Evolutionary conservation across 2,113 vertebrate genomes (phyloP).

Genomic region (Cinclus mexicanus): DNA sequence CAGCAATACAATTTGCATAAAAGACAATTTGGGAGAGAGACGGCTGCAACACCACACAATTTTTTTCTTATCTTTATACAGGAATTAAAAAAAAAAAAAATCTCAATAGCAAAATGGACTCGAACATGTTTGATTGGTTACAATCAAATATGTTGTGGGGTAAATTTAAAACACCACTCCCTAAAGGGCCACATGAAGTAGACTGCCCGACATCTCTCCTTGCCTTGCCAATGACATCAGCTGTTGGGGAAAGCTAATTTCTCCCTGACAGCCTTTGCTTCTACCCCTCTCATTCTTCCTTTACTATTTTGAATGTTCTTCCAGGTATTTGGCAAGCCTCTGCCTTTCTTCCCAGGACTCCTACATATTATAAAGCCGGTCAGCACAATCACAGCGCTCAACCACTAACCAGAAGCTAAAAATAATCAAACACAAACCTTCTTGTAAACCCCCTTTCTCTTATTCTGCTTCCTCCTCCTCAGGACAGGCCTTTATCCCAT

Average conservation of each 20-base stretch:
- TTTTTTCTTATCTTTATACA: not conserved
- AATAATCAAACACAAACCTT: not conserved
- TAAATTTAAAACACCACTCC: not conserved
- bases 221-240: not conserved
- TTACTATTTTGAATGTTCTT: not conserved
- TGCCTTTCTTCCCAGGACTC: not conserved
- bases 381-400: not conserved
- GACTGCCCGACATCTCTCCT: not conserved
- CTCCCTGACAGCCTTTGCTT: not conserved
- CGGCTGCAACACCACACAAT: fast-evolving
- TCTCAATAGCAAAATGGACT: not conserved
- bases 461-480: not conserved
- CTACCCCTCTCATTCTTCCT: slow-evolving; percentile 2
- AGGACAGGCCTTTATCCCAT: not conserved
- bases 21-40: not conserved
- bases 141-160: not conserved
- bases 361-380: not conserved
- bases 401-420: not conserved
- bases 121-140: not conserved
- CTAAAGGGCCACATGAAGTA: not conserved
- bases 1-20: not conserved
- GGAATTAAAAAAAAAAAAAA: not conserved
- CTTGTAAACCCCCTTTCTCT: not conserved
- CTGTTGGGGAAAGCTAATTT: not conserved
- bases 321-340: slow-evolving; percentile 12